Conservation (phyloP, 2,888 invertebrate genomes). For the Philereme transversata region DNA sequence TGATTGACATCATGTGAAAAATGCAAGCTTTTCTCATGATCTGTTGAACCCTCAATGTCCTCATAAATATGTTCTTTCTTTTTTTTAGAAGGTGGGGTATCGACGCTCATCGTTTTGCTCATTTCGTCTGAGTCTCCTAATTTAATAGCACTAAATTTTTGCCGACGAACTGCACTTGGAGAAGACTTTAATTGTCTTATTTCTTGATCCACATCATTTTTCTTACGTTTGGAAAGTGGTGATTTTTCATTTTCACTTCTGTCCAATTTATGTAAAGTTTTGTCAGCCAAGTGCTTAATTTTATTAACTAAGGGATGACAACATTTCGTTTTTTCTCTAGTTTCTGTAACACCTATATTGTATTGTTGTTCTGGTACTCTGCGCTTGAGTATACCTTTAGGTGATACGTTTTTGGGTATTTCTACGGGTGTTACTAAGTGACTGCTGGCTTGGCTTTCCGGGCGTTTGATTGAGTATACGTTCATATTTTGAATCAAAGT, state of each 20-base stretch:
- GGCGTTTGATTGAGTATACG: slow-evolving; percentile 55
- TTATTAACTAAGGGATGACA: slow-evolving; percentile 87
- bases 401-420: slow-evolving; percentile 72
- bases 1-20: slow-evolving; percentile 71
- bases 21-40: slow-evolving; percentile 73
- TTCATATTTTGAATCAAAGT: slow-evolving; percentile 50
- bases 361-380: slow-evolving; percentile 71
- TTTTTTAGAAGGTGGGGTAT: slow-evolving; percentile 75
- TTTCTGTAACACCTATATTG: slow-evolving; percentile 70
- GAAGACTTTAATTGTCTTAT: slow-evolving; percentile 85
- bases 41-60: slow-evolving; percentile 81
- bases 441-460: slow-evolving; percentile 58
- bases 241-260: slow-evolving; percentile 72
- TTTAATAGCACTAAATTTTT: slow-evolving; percentile 79
- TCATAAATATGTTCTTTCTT: slow-evolving; percentile 86
- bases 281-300: slow-evolving; percentile 86
- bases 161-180: slow-evolving; percentile 84
- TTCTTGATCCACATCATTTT: slow-evolving; percentile 83
- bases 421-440: slow-evolving; percentile 62
- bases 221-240: slow-evolving; percentile 69
- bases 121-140: slow-evolving; percentile 79
- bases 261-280: slow-evolving; percentile 82
- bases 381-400: slow-evolving; percentile 83
- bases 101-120: slow-evolving; percentile 74
- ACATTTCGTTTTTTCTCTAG: slow-evolving; percentile 79